Evolutionary conservation across 2,888 invertebrate genomes (phyloP).

Genomic region (Ernsta delagoae): DNA sequence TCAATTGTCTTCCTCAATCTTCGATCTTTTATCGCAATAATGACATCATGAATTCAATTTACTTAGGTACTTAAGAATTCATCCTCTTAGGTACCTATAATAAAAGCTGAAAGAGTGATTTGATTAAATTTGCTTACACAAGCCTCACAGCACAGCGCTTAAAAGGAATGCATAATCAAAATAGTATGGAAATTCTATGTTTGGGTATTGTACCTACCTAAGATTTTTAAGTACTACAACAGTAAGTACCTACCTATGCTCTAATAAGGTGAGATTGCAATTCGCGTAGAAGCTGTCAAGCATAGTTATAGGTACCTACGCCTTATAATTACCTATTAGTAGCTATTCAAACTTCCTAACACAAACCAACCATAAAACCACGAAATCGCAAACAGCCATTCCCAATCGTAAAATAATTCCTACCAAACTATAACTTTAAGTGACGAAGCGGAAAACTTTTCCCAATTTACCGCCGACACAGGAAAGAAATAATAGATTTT

Average conservation of each 20-base stretch:
- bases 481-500: constrained; percentile 33
- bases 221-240: too few species aligned
- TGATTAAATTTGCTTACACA: neutral
- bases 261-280: too few species aligned
- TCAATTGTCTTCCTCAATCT: constrained; percentile 36
- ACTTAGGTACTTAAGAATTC: neutral
- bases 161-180: too few species aligned
- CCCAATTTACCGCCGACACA: constrained; percentile 14
- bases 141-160: neutral
- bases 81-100: neutral
- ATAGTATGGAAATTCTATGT: too few species aligned
- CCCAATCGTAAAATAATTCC: constrained; percentile 8
- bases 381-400: constrained; percentile 22
- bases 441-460: constrained; percentile 32
- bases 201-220: too few species aligned
- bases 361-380: constrained; percentile 16
- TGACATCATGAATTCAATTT: constrained; percentile 34
- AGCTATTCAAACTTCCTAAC: neutral
- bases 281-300: too few species aligned
- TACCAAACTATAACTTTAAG: constrained; percentile 10
- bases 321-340: too few species aligned
- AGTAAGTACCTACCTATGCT: too few species aligned
- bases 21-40: constrained; percentile 47
- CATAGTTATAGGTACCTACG: too few species aligned
- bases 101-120: neutral